Base-by-base conservation (phyloP, 53 echinoderm and acorn worm genomes). In the Hippasteria phrygiana region DNA sequence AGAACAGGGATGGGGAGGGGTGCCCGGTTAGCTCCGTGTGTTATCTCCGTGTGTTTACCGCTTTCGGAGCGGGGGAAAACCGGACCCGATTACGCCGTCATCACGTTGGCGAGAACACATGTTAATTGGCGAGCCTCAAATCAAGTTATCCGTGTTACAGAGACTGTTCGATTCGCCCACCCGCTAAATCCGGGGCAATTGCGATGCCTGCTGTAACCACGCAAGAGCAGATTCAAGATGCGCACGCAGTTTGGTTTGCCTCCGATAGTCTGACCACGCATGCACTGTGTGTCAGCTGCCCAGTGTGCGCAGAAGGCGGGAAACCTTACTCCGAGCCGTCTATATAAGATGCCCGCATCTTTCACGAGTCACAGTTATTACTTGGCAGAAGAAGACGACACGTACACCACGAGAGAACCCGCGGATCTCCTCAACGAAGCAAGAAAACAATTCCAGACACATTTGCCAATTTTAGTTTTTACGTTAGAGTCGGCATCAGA, bases 261-360 rank as follows among this genome's bases (percentile, higher is more conserved):
- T 3, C 33, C 33, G 2, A 33, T 29, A 13, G 12, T 35, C 36
- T 73, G 41, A 35, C 4, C 37, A 36, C 34, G 69, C 69, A 35
- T 26, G 27, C 5, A 0, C 69, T 7, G 37, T 26, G 59, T 35
- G 40, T 17, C 50, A 76, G 76, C 53, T 26, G 12, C 29, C 0
- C 65, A 42, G 66, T 29, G 10, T 46, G 33, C 45, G 66, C 82
- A 37, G 28, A 65, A 46, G 20, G 67, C 29, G 47, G 66, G 20
- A 27, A 14, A 45, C 8, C 28, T 39, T 18, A 16, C 43, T 18
- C 18, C 46, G 45, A 43, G 35, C 65, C 11, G 29, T 73, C 82
- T 82, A 82, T 82, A 63, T 65, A 82, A 82, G 82, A 45, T n/a
- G 66, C 66, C 64, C 4, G 27, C 34, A 32, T 41, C 82, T 10